Conservation (phyloP, 2,797 vertebrate species). For the Sebastolobus altivelis region DNA sequence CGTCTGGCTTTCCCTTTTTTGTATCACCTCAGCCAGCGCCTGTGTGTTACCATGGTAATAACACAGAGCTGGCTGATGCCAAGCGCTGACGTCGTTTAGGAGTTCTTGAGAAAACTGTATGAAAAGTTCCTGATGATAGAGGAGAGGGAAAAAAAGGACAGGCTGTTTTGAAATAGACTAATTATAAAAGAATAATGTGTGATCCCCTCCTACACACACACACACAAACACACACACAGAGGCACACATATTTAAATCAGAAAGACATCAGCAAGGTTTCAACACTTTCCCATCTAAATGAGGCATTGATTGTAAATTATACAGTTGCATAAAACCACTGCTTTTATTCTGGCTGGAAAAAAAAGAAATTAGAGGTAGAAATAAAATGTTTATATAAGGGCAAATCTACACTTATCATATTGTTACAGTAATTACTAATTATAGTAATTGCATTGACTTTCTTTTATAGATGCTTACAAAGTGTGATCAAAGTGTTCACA, state of each 20-base stretch:
- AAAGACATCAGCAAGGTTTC: constrained; percentile 11
- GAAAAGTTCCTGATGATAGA: neutral
- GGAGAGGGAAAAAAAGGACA: neutral
- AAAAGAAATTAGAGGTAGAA: neutral
- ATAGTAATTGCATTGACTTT: constrained; percentile 9
- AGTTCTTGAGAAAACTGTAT: constrained; percentile 44
- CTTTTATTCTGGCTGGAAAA: neutral
- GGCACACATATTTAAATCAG: constrained; percentile 7
- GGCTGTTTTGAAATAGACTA: constrained; percentile 18
- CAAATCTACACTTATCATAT: neutral
- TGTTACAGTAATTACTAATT: neutral
- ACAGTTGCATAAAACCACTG: neutral
- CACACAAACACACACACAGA: neutral
- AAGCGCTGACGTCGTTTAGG: constrained; percentile 26
- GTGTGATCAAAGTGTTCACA: constrained; percentile 6
- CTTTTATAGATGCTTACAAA: neutral
- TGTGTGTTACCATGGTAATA: constrained; percentile 64
- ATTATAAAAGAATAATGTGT: constrained; percentile 26
- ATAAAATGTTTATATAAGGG: neutral
- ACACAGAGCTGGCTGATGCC: constrained; percentile 26
- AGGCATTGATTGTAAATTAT: constrained; percentile 14
- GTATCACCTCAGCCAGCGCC: constrained; percentile 24
- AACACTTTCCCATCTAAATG: constrained; percentile 3
- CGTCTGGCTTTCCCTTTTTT: constrained; percentile 45
- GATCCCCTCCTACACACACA: neutral